Conservation (phyloP, 2,113 vertebrate species). For the Sylvia atricapilla region DNA sequence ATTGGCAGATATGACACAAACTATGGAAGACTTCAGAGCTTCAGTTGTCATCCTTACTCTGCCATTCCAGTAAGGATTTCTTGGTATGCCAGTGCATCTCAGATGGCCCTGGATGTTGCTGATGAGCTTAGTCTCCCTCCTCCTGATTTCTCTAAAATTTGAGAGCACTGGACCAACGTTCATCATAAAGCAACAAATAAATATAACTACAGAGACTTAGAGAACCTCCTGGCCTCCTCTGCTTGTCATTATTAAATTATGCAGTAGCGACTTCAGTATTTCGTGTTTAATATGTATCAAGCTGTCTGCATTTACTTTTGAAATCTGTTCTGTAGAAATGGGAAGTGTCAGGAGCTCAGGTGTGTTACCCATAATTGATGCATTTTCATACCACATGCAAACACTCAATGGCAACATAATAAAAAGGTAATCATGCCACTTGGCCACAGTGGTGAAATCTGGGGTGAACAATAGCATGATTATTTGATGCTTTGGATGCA, state of each 20-base stretch:
- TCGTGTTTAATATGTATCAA: constrained; percentile 1
- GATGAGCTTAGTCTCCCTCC: neutral
- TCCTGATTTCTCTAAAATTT: neutral
- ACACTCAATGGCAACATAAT: neutral
- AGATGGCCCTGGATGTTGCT: neutral
- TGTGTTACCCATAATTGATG: neutral
- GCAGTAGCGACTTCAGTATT: neutral
- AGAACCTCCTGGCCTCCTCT: neutral
- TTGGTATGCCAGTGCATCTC: neutral
- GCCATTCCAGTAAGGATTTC: neutral
- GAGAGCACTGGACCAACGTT: neutral
- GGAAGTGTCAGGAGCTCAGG: neutral
- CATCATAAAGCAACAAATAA: neutral
- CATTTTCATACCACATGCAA: neutral
- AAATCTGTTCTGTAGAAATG: constrained; percentile 18
- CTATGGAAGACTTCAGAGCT: neutral
- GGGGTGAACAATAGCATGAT: neutral
- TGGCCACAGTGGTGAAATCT: neutral
- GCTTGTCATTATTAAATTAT: neutral
- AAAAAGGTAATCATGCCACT: neutral
- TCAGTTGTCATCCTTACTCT: neutral
- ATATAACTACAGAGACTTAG: neutral
- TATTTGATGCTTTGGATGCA: neutral
- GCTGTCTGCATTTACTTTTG: neutral
- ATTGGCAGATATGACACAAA: neutral